phyloP scores from a whole-genome alignment of 2,797 vertebrate species.

The Ficedula albicollis region DNA sequence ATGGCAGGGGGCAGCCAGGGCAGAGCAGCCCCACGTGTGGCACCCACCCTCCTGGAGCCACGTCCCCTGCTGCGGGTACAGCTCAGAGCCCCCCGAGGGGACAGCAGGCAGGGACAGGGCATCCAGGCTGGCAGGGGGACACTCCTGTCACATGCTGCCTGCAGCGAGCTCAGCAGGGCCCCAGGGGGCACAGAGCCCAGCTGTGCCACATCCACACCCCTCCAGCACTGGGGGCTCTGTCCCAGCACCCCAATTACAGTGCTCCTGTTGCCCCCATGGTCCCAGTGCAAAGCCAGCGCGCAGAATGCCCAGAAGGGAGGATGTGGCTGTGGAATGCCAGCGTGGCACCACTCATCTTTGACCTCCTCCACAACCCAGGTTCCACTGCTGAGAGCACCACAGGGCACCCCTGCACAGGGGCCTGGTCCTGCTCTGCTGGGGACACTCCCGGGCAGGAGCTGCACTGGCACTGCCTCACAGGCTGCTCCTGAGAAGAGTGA shows the following conservation, averaged over 20 bases:
- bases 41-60: neutral
- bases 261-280: accelerated
- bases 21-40: accelerated
- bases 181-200: neutral
- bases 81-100: accelerated
- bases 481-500: neutral
- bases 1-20: neutral
- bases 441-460: accelerated
- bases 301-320: neutral
- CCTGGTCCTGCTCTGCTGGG: neutral
- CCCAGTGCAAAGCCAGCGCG: neutral
- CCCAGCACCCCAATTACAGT: neutral
- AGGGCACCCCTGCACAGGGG: neutral
- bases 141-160: neutral
- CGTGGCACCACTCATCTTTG: accelerated
- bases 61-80: accelerated
- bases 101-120: neutral
- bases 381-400: neutral
- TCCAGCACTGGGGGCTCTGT: neutral
- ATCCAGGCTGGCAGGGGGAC: neutral
- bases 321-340: accelerated
- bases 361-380: neutral
- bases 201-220: accelerated
- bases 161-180: neutral
- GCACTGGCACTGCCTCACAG: neutral